Base-by-base conservation (phyloP, 2,888 invertebrate species). In the Osmoderma eremita region DNA sequence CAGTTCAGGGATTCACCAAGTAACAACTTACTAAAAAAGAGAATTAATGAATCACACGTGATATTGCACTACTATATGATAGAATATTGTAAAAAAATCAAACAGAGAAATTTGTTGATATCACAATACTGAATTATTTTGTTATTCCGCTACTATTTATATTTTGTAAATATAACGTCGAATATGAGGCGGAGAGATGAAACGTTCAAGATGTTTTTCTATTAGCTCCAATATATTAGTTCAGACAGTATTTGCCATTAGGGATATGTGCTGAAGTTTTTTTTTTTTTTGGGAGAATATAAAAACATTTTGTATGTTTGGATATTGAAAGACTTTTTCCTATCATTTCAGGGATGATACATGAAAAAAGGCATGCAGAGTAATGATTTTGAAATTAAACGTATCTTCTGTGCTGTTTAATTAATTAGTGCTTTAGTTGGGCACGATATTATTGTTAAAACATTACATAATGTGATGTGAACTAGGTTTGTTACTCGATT, bases 1-100 rank as follows among this genome's bases (percentile, higher is more conserved):
- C 75, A 17, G 71, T 74, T 48, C 74, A 76, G 67, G 73, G 74
- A 53, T 71, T 71, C 58, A 69, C 69, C 58, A 72, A 73, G 53
- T 73, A 72, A 70, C 24, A 58, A 58, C 24, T 45, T 42, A 58
- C 45, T 58, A 58, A 58, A 58, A 58, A 24, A 13, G 58, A 58
- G 17, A 58, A 24, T 17, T 42, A 45, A 24, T 30, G 58, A 45
- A 42, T 45, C 58, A 58, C 58, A 58, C 58, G 58, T 58, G 58
- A 58, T 58, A 58, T 58, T 58, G 58, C 58, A 58, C 58, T 58
- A 58, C 42, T 58, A 42, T 58, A 58, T 45, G 58, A 58, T 56
- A 56, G 56, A 56, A 56, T 20, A 56, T 58, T 58, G 39, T 45
- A 58, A 58, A 58, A 39, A 30, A 58, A 56, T 13, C 45, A 58